Conservation (phyloP, 1,140 invertebrate species). For the Drosophila novamexicana region DNA sequence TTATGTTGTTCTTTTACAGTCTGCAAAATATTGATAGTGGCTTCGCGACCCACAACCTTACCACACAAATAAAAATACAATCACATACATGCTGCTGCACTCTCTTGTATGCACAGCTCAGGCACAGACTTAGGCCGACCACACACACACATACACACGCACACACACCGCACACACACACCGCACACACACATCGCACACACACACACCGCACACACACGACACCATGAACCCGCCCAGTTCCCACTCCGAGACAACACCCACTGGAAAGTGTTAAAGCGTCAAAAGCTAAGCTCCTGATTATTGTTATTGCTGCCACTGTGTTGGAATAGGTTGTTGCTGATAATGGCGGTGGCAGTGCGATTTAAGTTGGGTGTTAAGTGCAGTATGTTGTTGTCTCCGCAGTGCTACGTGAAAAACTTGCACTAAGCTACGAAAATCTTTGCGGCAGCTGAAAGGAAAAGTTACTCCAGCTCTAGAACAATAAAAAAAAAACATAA, state of each 20-base stretch:
- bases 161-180: no score
- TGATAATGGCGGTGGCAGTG: slow-evolving; percentile 57
- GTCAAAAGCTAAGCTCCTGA: slow-evolving; percentile 26
- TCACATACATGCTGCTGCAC: background rate
- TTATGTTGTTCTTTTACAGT: background rate
- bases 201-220: background rate
- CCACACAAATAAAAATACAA: slow-evolving; percentile 3
- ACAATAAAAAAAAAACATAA: slow-evolving; percentile 49
- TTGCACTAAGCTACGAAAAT: slow-evolving; percentile 44
- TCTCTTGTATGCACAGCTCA: background rate
- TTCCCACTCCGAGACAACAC: background rate
- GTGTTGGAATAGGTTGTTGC: slow-evolving; percentile 20
- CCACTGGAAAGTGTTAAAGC: slow-evolving; percentile 24
- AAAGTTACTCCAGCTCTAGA: slow-evolving; percentile 37
- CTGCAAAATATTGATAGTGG: slow-evolving; percentile 17
- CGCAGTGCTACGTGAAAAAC: slow-evolving; percentile 21
- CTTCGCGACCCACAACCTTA: background rate
- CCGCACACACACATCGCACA: background rate
- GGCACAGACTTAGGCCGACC: background rate
- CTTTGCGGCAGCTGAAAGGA: slow-evolving; percentile 19
- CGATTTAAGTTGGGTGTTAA: slow-evolving; percentile 44
- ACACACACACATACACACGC: background rate
- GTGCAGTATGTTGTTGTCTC: slow-evolving; percentile 15
- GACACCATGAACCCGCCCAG: no score
- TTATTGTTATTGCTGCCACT: slow-evolving; percentile 21